phyloP scores from a whole-genome alignment of 2,113 vertebrate species.

The Hipposideros armiger region DNA sequence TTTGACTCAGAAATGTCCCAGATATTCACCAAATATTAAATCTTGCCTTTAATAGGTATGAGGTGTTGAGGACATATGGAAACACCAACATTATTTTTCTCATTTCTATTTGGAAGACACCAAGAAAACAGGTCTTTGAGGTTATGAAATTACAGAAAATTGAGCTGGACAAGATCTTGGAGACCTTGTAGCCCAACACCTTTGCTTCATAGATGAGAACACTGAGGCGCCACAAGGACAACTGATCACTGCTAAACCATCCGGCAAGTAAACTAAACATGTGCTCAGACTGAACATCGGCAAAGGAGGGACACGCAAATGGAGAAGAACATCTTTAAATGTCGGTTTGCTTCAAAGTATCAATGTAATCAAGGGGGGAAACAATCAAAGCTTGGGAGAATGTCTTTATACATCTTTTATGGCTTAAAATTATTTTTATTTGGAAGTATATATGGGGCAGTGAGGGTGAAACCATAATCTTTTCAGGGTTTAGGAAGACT shows the following conservation, averaged over 20 bases:
- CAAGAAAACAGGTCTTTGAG: neutral
- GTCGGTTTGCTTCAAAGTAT: neutral
- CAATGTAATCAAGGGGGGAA: neutral
- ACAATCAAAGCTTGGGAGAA: neutral
- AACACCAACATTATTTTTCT: neutral
- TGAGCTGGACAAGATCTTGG: neutral
- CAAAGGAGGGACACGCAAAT: neutral
- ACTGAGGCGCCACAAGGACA: neutral
- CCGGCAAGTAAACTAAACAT: neutral
- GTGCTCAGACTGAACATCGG: neutral
- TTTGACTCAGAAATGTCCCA: neutral
- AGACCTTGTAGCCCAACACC: neutral
- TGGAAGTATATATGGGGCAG: neutral
- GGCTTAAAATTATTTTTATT: neutral
- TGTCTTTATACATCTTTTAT: neutral
- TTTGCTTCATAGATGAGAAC: slow-evolving; percentile 22
- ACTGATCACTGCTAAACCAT: neutral
- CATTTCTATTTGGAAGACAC: slow-evolving; percentile 48
- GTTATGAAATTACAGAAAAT: neutral
- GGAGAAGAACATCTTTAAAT: neutral
- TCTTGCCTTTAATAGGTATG: neutral
- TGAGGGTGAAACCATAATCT: neutral
- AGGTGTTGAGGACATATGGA: neutral
- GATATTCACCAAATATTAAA: neutral
- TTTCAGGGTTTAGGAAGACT: neutral